These are phyloP conservation scores for Donacobius atricapilla DNA, from an alignment of 2,113 vertebrate genomes.

Conservation along the genomic window DNA sequence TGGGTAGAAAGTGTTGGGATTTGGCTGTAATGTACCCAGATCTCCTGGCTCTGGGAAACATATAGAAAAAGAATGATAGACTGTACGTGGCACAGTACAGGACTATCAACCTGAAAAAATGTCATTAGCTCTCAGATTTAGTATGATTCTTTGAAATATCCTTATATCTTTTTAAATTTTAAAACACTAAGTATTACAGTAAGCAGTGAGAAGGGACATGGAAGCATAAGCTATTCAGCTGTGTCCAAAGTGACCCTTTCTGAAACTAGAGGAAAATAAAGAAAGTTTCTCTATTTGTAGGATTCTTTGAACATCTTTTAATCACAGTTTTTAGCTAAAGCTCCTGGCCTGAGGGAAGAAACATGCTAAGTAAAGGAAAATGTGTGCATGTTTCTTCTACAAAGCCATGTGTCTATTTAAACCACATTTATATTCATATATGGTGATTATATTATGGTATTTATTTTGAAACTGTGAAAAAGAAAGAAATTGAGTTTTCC, in stretches of 20 bases:
- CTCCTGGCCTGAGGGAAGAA: not conserved
- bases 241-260: not conserved
- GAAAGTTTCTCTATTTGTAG: not conserved
- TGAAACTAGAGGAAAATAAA: not conserved
- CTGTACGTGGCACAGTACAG: not conserved
- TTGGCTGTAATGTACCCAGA: not conserved
- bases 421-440: not conserved
- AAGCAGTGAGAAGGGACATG: not conserved
- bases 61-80: not conserved
- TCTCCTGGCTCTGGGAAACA: not conserved
- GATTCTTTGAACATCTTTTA: not conserved
- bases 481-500: not conserved
- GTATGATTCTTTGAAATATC: not conserved
- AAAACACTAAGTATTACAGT: not conserved
- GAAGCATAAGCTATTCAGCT: not conserved
- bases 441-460: not conserved
- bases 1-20: not conserved
- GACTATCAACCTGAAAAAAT: not conserved
- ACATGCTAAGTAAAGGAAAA: not conserved
- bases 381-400: not conserved
- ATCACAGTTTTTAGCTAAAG: not conserved
- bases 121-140: not conserved
- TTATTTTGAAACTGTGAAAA: not conserved
- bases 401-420: not conserved
- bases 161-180: not conserved